These are phyloP conservation scores for Ascaphus truei DNA, from an alignment of 2,113 vertebrate species.

Conservation along the genomic window DNA sequence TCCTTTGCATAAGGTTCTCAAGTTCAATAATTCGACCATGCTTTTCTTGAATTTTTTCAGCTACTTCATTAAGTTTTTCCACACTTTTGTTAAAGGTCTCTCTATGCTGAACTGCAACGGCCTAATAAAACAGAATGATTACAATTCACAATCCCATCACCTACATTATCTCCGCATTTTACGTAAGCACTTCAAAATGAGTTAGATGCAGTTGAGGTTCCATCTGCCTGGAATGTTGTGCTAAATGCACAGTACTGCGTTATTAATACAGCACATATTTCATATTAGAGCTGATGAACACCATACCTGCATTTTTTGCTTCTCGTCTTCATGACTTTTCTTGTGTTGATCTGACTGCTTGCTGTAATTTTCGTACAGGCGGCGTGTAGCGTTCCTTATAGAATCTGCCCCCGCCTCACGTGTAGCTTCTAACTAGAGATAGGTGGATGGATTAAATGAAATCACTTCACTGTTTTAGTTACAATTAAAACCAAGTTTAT, in stretches of 20 bases:
- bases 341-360: constrained; percentile 36
- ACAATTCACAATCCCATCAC: background rate
- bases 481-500: too few relatives aligned
- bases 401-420: constrained; percentile 53
- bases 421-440: constrained; percentile 57
- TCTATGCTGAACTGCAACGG: constrained; percentile 42
- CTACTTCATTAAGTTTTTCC: constrained; percentile 34
- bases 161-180: constrained; percentile 1
- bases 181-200: too few relatives aligned
- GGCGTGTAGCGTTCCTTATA: constrained; percentile 47
- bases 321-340: constrained; percentile 37
- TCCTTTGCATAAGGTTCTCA: constrained; percentile 54
- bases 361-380: constrained; percentile 49
- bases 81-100: constrained; percentile 40
- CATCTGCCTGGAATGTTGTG: too few relatives aligned
- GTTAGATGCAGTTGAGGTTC: too few relatives aligned
- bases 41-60: constrained; percentile 47
- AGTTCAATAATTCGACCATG: constrained; percentile 40
- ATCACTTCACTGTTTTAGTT: too few relatives aligned
- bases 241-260: too few relatives aligned
- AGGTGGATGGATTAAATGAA: background rate
- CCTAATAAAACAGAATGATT: background rate
- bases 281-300: background rate
- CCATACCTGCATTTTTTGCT: constrained; percentile 50
- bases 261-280: too few relatives aligned